Conservation (phyloP, 2,888 invertebrate genomes). For the Mesoligia furuncula region DNA sequence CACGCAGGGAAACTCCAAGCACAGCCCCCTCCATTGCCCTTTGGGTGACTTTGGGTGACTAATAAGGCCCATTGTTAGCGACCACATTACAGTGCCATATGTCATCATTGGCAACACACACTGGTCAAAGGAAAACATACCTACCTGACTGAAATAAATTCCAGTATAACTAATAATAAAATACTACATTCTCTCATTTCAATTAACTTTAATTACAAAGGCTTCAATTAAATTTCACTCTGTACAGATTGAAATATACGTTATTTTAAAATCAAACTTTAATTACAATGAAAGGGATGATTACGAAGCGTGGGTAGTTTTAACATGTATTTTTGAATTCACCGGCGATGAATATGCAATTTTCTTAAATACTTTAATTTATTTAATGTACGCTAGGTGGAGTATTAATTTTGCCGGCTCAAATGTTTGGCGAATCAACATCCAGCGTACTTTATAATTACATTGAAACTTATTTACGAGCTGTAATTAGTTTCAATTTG, state of each 20-base stretch:
- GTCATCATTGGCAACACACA: no score
- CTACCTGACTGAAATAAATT: conserved; percentile 14
- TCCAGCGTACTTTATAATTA: conserved; percentile 8
- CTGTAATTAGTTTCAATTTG: neutral
- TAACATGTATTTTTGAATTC: neutral
- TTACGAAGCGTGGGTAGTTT: neutral
- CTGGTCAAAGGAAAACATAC: neutral
- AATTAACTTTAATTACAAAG: conserved; percentile 21
- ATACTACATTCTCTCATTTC: conserved; percentile 18
- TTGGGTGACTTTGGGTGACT: no score
- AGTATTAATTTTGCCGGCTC: conserved; percentile 6
- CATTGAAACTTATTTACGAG: conserved; percentile 1
- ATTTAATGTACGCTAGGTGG: neutral
- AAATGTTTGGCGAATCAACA: neutral
- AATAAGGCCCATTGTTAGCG: no score
- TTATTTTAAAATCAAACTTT: conserved; percentile 25
- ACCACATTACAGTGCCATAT: no score
- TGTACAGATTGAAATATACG: neutral
- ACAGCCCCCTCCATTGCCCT: no score
- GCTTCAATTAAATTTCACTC: conserved; percentile 23
- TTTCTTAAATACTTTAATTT: conserved; percentile 26
- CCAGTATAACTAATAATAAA: conserved; percentile 27
- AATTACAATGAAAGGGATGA: conserved; percentile 11
- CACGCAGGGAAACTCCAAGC: no score
- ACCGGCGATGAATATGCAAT: neutral